Evolutionary conservation across 2,888 invertebrate genomes (phyloP), one percentile per base, ranked within the genome.

Genomic region (Pyrrhia umbra): DNA sequence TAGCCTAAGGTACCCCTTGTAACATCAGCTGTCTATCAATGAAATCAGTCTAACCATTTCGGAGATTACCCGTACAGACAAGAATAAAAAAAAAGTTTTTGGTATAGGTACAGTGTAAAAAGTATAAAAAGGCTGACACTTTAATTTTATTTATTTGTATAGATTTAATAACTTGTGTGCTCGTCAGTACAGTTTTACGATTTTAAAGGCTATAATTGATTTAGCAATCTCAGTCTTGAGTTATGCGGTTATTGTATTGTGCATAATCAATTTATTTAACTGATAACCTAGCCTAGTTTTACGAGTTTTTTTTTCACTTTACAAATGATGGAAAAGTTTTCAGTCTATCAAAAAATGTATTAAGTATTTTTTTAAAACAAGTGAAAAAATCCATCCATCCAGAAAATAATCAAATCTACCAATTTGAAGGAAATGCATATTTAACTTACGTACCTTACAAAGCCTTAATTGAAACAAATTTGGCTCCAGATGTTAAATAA

Each of bases 131-230:
- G n/a, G n/a, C n/a, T n/a, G n/a, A n/a, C n/a, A n/a, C n/a, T n/a
- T n/a, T n/a, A n/a, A n/a, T n/a, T n/a, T n/a, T n/a, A n/a, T n/a
- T n/a, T n/a, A n/a, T n/a, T n/a, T n/a, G n/a, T n/a, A n/a, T n/a
- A n/a, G n/a, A n/a, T n/a, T n/a, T 34, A n/a, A n/a, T 21, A 51
- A 64, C 51, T 77, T 76, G 30, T 43, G 39, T 57, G 8, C 15
- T 9, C 27, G 20, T 37, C 34, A 42, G 70, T 81, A 80, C 71
- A 42, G 46, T 70, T 75, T 68, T 77, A 79, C 70, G 79, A 83
- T 84, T 81, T 79, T 74, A 79, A 80, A 82, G 64, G 30, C 72
- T 66, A 81, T 88, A 88, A 89, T 88, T 85, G 88, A 85, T 84
- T 88, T 85, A 64, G 79, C 82, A 85, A 86, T 85, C 78, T 25